phyloP scores from a whole-genome alignment of 2,113 vertebrate genomes.

The Onychorhynchus coronatus region DNA sequence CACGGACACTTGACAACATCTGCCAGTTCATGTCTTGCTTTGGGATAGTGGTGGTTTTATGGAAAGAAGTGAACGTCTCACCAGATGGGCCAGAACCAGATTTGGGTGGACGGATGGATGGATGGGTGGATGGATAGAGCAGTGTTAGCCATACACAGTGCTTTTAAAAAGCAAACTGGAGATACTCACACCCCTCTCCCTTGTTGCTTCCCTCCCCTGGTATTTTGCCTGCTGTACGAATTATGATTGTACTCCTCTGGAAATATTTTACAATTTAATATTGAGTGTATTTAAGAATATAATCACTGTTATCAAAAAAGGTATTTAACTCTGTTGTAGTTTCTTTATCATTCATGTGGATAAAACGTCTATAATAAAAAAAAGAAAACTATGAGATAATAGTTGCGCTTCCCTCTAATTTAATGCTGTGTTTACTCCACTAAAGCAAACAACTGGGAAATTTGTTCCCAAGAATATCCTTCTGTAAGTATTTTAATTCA shows the following conservation, averaged over 20 bases:
- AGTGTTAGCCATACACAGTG: constrained; percentile 56
- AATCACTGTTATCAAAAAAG: constrained; percentile 91
- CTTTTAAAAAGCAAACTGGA: constrained; percentile 71
- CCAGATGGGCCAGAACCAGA: constrained; percentile 5
- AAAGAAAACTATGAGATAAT: constrained; percentile 70
- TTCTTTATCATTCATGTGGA: constrained; percentile 99
- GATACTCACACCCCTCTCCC: constrained; percentile 2
- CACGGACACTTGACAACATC: not conserved
- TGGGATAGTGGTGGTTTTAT: constrained; percentile 37
- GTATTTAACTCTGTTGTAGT: constrained; percentile 98
- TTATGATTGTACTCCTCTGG: constrained; percentile 79
- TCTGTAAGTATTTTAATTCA: constrained; percentile 25
- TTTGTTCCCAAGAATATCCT: not conserved
- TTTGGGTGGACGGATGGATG: not conserved
- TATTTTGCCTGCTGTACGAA: constrained; percentile 84
- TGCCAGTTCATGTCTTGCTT: constrained; percentile 44
- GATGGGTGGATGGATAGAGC: not conserved
- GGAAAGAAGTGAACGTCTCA: not conserved
- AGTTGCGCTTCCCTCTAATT: constrained; percentile 67
- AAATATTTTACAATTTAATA: constrained; percentile 89
- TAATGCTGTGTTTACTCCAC: constrained; percentile 40
- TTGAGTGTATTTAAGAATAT: constrained; percentile 89
- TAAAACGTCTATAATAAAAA: constrained; percentile 92
- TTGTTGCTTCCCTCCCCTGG: constrained; percentile 55
- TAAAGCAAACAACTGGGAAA: not conserved